Evolutionary conservation across 2,797 vertebrate genomes (phyloP).

Genomic region (Gambusia yucatana): DNA sequence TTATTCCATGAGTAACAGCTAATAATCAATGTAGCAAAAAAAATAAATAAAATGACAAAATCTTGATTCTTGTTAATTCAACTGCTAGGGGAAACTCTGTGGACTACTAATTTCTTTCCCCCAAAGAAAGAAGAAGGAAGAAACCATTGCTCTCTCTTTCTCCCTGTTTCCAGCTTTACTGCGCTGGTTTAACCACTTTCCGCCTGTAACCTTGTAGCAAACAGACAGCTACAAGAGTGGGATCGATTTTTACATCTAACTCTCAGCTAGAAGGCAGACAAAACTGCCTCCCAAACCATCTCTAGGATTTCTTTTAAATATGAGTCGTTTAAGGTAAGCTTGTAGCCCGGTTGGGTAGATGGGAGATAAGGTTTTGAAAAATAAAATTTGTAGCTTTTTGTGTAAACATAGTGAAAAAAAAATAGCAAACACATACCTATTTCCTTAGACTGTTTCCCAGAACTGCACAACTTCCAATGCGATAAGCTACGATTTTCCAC

Average conservation of each 20-base stretch:
- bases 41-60: not conserved
- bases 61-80: slow-evolving; percentile 7
- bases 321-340: not conserved
- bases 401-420: not conserved
- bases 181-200: slow-evolving; percentile 17
- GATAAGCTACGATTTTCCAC: slow-evolving; percentile 15
- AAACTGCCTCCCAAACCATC: slow-evolving; percentile 12
- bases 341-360: not conserved
- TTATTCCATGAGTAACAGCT: not conserved
- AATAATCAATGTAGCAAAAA: slow-evolving; percentile 2
- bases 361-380: not conserved
- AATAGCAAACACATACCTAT: not conserved
- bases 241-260: slow-evolving; percentile 14
- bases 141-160: not conserved
- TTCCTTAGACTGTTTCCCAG: not conserved
- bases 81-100: slow-evolving; percentile 7
- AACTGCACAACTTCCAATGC: slow-evolving; percentile 24
- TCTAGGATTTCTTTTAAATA: slow-evolving; percentile 3
- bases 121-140: not conserved
- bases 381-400: not conserved
- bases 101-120: slow-evolving; percentile 9
- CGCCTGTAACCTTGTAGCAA: slow-evolving; percentile 2
- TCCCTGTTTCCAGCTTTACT: slow-evolving; percentile 15
- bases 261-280: slow-evolving; percentile 1
- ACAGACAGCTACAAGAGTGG: slow-evolving; percentile 12